phyloP scores from a whole-genome alignment of 2,888 invertebrate genomes.

The Acleris emargana region DNA sequence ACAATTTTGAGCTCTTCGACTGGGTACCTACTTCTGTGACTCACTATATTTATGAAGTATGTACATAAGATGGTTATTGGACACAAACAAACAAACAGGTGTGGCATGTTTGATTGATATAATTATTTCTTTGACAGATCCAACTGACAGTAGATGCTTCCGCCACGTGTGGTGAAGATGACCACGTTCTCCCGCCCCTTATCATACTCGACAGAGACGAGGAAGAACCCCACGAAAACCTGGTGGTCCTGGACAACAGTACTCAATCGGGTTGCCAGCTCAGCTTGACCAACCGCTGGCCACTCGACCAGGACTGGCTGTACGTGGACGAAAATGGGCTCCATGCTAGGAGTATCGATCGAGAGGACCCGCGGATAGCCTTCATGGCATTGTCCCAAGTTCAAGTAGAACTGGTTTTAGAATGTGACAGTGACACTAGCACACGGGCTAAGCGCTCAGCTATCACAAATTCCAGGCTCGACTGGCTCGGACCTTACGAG shows the following conservation, averaged over 20 bases:
- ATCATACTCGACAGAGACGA: constrained; percentile 70
- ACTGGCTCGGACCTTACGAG: constrained; percentile 60
- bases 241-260: constrained; percentile 56
- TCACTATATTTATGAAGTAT: background rate
- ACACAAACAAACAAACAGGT: background rate
- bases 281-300: constrained; percentile 67
- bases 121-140: constrained; percentile 51
- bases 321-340: constrained; percentile 67
- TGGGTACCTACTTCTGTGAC: background rate
- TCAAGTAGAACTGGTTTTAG: constrained; percentile 69
- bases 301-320: constrained; percentile 67
- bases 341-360: constrained; percentile 66
- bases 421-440: constrained; percentile 55
- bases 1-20: too few relatives aligned
- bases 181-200: constrained; percentile 60
- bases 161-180: constrained; percentile 51
- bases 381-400: constrained; percentile 77
- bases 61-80: background rate
- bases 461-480: constrained; percentile 40
- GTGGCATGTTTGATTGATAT: background rate
- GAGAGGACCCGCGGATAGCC: constrained; percentile 74
- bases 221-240: constrained; percentile 61
- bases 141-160: constrained; percentile 58
- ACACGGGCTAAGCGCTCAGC: constrained; percentile 59
- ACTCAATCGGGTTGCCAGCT: constrained; percentile 59